Base-by-base conservation (phyloP, 2,113 vertebrate species). In the Dermatemys mawii region DNA sequence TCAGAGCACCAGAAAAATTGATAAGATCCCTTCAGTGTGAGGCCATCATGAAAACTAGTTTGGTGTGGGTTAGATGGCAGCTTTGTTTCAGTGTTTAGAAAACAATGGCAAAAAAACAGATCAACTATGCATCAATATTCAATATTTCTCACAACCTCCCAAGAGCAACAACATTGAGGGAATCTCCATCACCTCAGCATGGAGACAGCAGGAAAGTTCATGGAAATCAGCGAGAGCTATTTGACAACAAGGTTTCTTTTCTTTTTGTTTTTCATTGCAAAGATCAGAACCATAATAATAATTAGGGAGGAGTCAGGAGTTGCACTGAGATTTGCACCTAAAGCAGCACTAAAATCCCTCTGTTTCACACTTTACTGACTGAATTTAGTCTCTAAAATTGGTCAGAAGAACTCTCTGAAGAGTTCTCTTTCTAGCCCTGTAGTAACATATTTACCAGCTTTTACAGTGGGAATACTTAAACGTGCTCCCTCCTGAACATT, bases 221-320 rank as follows among this genome's bases (percentile, higher is more conserved):
- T 27, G 93, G 67, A 94, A 95, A 93, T 91, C 89, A 92, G 87
- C 82, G 90, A 81, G 26, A 88, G 82, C 80, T 87, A 91, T 50
- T 83, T 94, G 75, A 89, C 83, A 94, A 90, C 46, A 92, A 75
- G 32, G 90, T 95, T 79, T 83, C 3, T 89, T 81, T 96, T 94
- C 67, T 54, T 27, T 38, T 95, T 10, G 1, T 86, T 94, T 94
- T 94, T 89, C 54, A 85, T 41, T 3, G 1, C 35, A 87, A 91
- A 96, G 73, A 95, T 96, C 90, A 96, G 87, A 96, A 93, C 14
- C n/a, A 84, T 92, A 95, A 93, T 90, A 97, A 91, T 88, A 95
- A 94, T 91, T 67, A 87, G 93, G 82, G 14, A 27, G 1, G 38
- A 32, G 94, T 95, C 90, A 92, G 78, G 92, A 87, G 44, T 38